Base-by-base conservation (phyloP, 2,888 invertebrate species). In the Pachliopta kotzebuea region DNA sequence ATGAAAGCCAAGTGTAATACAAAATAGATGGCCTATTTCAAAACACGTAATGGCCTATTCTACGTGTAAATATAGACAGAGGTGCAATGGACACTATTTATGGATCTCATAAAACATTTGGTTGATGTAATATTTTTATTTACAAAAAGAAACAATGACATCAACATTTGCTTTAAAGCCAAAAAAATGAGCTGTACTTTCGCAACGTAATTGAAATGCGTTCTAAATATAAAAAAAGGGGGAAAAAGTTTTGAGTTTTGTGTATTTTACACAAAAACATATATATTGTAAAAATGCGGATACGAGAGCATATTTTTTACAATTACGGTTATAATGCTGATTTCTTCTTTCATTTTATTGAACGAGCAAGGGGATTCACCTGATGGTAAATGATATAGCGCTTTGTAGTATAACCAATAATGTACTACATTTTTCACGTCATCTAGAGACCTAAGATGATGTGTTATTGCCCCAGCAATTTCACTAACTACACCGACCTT, bases 1-100 rank as follows among this genome's bases (percentile, higher is more conserved):
- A 11, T 21, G 8, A 21, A 59, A 14, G n/a, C 20, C 20, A 21
- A 14, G 49, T 31, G 21, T 24, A 42, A 60, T 54, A 23, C 31
- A 67, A 70, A 72, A 73, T 68, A 69, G 68, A 65, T 74, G 76
- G 70, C 77, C 77, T 77, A 76, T 73, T 78, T 74, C 66, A 66
- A 68, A 78, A 76, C 76, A 73, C 75, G 72, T 80, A 79, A 79
- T 76, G 76, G 72, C 70, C n/a, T 73, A 67, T 72, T 72, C 67
- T 74, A 72, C 71, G 70, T 66, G 68, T 71, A 72, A 72, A 72
- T 72, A 69, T 26, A 60, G 59, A 45, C 55, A 64, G 56, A 55
- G 58, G 64, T 31, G 9, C 11, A 2, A 31, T 31, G 37, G 37
- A 4, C 11, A 4, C 37, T 37, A 37, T 11, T 26, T 55, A 56